A percentile compares a stretch with the other conserved stretches of the same genome.
phyloP scores from a whole-genome alignment of 2,797 vertebrate genomes.

The Anguilla pacifica region DNA sequence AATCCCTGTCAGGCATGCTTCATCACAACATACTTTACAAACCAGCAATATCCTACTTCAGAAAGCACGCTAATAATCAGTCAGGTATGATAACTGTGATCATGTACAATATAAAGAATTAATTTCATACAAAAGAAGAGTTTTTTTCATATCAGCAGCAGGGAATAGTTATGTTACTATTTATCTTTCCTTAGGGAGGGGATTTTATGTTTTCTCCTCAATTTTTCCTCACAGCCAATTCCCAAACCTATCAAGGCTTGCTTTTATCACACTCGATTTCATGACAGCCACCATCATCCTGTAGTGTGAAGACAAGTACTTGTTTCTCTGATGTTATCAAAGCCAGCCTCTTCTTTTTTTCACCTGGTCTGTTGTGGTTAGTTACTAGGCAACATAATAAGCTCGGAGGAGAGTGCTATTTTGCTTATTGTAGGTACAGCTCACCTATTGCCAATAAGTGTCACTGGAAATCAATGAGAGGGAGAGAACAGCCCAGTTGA shows the following conservation, averaged over 20 bases:
- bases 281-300: neutral
- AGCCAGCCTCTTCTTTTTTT: neutral
- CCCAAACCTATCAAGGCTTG: neutral
- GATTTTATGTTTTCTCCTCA: neutral
- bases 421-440: neutral
- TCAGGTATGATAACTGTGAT: neutral
- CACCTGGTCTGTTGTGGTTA: neutral
- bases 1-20: neutral
- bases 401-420: neutral
- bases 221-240: neutral
- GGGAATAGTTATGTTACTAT: neutral
- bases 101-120: neutral
- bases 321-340: neutral
- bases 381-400: neutral
- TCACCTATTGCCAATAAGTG: neutral
- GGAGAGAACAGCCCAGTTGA: neutral
- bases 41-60: neutral
- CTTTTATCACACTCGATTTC: neutral
- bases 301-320: neutral
- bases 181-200: neutral
- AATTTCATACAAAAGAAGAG: too few relatives aligned
- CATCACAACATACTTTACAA: constrained; percentile 1
- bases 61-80: neutral
- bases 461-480: neutral
- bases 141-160: neutral